Conservation (phyloP, 1,140 invertebrate genomes). For the Bombus haemorrhoidalis region DNA sequence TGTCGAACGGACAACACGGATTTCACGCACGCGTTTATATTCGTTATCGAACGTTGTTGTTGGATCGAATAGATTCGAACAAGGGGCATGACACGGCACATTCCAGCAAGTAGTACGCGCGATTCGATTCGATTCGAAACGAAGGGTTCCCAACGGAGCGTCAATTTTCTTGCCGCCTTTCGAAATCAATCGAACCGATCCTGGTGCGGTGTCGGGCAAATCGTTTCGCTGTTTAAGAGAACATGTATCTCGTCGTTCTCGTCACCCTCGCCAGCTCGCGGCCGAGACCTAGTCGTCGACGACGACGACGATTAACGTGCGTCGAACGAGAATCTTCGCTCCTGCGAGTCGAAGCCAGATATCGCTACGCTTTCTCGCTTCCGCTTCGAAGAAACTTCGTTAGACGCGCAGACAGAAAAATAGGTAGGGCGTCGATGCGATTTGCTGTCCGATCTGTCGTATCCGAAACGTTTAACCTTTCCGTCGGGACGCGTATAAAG, state of each 20-base stretch:
- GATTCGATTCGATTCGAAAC: slow-evolving; percentile 20
- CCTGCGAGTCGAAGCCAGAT: neutral
- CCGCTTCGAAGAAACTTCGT: neutral
- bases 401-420: neutral
- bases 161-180: slow-evolving; percentile 37
- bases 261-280: slow-evolving; percentile 24
- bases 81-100: slow-evolving; percentile 54
- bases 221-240: neutral
- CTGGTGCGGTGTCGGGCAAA: neutral
- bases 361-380: neutral
- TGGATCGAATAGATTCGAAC: slow-evolving; percentile 17
- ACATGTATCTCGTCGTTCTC: neutral
- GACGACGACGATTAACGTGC: neutral
- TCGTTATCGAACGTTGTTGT: slow-evolving; percentile 16
- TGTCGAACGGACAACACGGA: neutral
- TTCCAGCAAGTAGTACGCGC: slow-evolving; percentile 45
- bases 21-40: slow-evolving; percentile 6
- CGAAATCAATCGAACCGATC: slow-evolving; percentile 39
- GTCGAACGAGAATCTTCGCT: neutral
- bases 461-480: neutral
- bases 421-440: slow-evolving; percentile 11
- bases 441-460: neutral
- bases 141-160: slow-evolving; percentile 22
- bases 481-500: neutral
- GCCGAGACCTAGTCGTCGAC: neutral